Conservation (phyloP, 2,888 invertebrate species). For the Plutella xylostella region DNA sequence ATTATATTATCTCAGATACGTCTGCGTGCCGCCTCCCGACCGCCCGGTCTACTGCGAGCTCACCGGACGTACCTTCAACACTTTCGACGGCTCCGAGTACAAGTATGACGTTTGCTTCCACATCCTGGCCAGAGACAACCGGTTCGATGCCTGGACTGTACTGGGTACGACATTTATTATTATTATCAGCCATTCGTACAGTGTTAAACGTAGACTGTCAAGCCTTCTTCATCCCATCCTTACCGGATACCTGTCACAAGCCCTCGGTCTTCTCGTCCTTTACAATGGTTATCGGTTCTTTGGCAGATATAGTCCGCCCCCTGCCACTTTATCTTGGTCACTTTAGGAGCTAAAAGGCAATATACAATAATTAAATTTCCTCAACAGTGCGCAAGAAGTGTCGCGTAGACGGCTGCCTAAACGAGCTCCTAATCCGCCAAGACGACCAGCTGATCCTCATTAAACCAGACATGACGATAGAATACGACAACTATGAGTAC, state of each 20-base stretch:
- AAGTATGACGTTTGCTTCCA: slow-evolving; percentile 88
- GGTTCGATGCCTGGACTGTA: slow-evolving; percentile 76
- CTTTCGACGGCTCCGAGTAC: slow-evolving; percentile 83
- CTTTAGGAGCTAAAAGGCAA: no score
- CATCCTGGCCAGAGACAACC: slow-evolving; percentile 77
- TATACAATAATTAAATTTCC: not conserved
- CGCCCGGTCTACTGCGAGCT: slow-evolving; percentile 77
- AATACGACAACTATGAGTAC: slow-evolving; percentile 76
- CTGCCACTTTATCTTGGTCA: no score
- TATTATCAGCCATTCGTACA: no score
- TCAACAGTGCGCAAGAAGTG: slow-evolving; percentile 75
- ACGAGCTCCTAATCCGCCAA: slow-evolving; percentile 73
- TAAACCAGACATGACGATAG: slow-evolving; percentile 73
- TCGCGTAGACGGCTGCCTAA: slow-evolving; percentile 66
- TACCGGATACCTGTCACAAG: no score
- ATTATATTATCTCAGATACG: slow-evolving; percentile 71
- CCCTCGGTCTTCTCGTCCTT: no score
- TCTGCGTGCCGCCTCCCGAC: slow-evolving; percentile 73
- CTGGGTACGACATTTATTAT: slow-evolving; percentile 59
- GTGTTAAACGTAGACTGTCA: no score
- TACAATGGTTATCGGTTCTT: no score
- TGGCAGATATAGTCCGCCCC: no score
- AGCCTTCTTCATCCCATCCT: no score
- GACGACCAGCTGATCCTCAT: slow-evolving; percentile 69
- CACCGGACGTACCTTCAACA: slow-evolving; percentile 81